phyloP scores from a whole-genome alignment of 2,113 vertebrate species.

The pig (Sus scrofa) region T2T-Sscrofa CM000819.6:59142001-59142500 shows the following conservation, averaged over 20 bases:
- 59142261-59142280: neutral
- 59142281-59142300: neutral
- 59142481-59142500: neutral
- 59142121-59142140: conserved; percentile 48
- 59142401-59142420: neutral
- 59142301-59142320: neutral
- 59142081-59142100: conserved; percentile 62
- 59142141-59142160: neutral
- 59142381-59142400: neutral
- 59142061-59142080: neutral
- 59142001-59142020: neutral
- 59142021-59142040: neutral
- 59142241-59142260: conserved; percentile 12
- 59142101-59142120: neutral
- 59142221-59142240: neutral
- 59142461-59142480: neutral
- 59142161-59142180: neutral
- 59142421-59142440: neutral
- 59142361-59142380: neutral
- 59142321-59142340: neutral
- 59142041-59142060: neutral
- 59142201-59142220: conserved; percentile 8
- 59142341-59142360: neutral
- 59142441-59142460: neutral
- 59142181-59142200: conserved; percentile 36